Evolutionary conservation across 2,888 invertebrate genomes (phyloP).

Genomic region (Cheilosia pagana): DNA sequence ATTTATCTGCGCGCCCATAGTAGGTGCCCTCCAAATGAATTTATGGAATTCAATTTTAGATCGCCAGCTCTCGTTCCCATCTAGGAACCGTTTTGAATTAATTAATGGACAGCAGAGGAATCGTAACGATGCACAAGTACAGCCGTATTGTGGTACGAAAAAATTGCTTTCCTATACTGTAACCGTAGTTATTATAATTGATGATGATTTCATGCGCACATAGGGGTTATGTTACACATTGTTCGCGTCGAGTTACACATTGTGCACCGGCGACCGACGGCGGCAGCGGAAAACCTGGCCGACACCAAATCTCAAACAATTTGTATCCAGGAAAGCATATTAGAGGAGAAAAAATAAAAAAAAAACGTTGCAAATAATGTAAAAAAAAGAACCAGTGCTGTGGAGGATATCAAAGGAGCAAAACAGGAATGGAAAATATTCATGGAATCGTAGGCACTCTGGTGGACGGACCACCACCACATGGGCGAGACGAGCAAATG

Average conservation of each 20-base stretch:
- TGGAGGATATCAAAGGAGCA: not conserved
- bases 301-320: constrained; percentile 56
- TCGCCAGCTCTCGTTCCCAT: constrained; percentile 15
- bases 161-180: constrained; percentile 1
- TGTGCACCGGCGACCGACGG: constrained; percentile 13
- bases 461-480: constrained; percentile 43
- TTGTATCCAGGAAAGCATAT: constrained; percentile 48
- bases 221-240: constrained; percentile 52
- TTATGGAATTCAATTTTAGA: constrained; percentile 74
- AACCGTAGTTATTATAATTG: constrained; percentile 55
- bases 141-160: not conserved
- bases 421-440: constrained; percentile 39
- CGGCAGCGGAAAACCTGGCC: constrained; percentile 23
- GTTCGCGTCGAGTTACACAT: constrained; percentile 50
- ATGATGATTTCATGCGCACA: constrained; percentile 61
- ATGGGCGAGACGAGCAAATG: constrained; percentile 53
- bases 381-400: constrained; percentile 7
- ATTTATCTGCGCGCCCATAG: constrained; percentile 65
- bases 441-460: constrained; percentile 49
- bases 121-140: constrained; percentile 31
- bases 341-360: not conserved
- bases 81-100: constrained; percentile 66
- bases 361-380: constrained; percentile 9
- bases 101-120: constrained; percentile 60
- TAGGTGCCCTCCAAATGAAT: constrained; percentile 57